Evolutionary conservation across 2,888 invertebrate species (phyloP), one percentile per base, ranked within the genome.

Genomic region (Pemphredon lugubris): DNA sequence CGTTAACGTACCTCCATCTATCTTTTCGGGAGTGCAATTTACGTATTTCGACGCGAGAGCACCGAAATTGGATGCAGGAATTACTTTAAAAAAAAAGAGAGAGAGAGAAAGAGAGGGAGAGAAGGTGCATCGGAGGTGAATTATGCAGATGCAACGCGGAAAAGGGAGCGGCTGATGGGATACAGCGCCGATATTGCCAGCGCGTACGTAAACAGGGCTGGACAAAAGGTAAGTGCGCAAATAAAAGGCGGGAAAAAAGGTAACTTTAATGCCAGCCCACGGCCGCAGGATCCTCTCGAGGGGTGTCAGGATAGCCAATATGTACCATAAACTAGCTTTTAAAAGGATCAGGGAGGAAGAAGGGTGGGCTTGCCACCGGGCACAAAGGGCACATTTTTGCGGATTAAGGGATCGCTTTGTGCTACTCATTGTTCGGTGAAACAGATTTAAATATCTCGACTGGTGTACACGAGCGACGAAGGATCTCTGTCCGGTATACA

Each of bases 311-410:
- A 47, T 45, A 42, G 42, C 58, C 59, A 48, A 59, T 44, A 66
- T 39, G 60, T 45, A 58, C 51, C 64, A 64, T 83, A 85, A 86
- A 84, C 82, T 84, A 81, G 84, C 85, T 84, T 87, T 84, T 81
- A 84, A 77, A 83, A 70, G 82, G 86, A 84, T 84, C 82, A 76
- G 59, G 23, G 70, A 39, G 55, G 47, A 57, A 71, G 66, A 26
- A 26, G 75, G 48, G 55, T 32, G 51, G 32, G 20, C n/a, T 1
- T 20, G 23, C n/a, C 13, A 14, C 26, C 30, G 20, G 18, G 16
- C 26, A 83, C 76, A 82, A 83, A 78, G 77, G 76, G 76, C 58
- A 73, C 74, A 78, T 85, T 85, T 87, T 81, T 83, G 83, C 77
- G 83, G 86, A 86, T 88, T 84, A 84, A 81, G 72, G 54, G 55